Evolutionary conservation across 2,888 invertebrate species (phyloP).

Genomic region (Schrankia costaestrigalis): DNA sequence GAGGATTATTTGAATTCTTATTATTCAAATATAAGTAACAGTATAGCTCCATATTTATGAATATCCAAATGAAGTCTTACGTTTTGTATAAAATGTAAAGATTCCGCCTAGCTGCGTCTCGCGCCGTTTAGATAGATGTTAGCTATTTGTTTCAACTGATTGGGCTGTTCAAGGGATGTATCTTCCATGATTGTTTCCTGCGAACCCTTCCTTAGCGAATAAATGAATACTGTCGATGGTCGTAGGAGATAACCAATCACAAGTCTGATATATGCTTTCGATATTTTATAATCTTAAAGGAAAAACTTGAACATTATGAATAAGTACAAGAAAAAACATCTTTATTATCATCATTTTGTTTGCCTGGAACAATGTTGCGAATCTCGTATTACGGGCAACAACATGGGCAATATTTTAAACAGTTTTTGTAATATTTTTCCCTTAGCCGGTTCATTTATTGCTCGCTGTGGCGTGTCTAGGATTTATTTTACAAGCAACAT

Average conservation of each 20-base stretch:
- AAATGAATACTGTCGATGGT: conserved; percentile 57
- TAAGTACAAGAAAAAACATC: too few relatives aligned
- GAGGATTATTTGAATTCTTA: conserved; percentile 10
- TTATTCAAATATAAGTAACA: conserved; percentile 12
- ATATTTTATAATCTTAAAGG: conserved; percentile 20
- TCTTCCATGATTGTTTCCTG: conserved; percentile 71
- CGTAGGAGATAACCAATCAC: conserved; percentile 58
- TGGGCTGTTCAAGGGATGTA: conserved; percentile 64
- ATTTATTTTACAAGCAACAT: conserved; percentile 71
- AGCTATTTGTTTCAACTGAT: conserved; percentile 71
- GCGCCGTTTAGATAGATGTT: conserved; percentile 47
- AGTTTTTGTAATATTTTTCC: conserved; percentile 74
- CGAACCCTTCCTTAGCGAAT: conserved; percentile 59
- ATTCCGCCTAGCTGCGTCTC: conserved; percentile 5
- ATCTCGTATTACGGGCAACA: conserved; percentile 54
- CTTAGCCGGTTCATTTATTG: conserved; percentile 65
- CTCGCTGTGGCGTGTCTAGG: conserved; percentile 53
- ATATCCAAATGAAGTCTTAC: conserved; percentile 27
- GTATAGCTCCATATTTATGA: conserved; percentile 1
- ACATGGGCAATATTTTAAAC: conserved; percentile 58
- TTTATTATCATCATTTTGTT: too few relatives aligned
- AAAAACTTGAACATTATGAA: too few relatives aligned
- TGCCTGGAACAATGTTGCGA: too few relatives aligned
- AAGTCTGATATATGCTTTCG: conserved; percentile 36
- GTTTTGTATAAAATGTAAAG: conserved; percentile 22